Percentiles rank a stretch among this genome's conserved stretches.
phyloP scores from a whole-genome alignment of 1,140 invertebrate genomes.

The Drosophila orena region DNA sequence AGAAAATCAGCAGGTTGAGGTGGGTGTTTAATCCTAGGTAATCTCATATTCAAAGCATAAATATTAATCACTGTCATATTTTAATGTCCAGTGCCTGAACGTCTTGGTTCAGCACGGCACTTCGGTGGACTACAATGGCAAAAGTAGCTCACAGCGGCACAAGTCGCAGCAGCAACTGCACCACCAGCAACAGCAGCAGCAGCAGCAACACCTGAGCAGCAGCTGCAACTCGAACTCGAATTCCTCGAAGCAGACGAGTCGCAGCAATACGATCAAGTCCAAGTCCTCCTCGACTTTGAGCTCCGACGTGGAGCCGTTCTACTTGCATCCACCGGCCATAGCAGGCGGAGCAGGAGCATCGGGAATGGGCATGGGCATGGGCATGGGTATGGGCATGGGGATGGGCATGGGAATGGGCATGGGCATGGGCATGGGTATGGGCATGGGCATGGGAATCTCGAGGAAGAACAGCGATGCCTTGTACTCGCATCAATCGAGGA shows the following conservation, averaged over 20 bases:
- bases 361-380: slow-evolving; percentile 1
- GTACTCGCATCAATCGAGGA: slow-evolving; percentile 76
- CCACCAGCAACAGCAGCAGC: slow-evolving; percentile 41
- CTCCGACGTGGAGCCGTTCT: slow-evolving; percentile 88
- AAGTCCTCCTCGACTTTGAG: slow-evolving; percentile 82
- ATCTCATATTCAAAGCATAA: not conserved
- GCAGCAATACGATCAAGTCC: slow-evolving; percentile 82
- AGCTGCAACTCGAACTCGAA: slow-evolving; percentile 84
- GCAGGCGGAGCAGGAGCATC: slow-evolving; percentile 40
- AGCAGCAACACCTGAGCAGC: slow-evolving; percentile 66
- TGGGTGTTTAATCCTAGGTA: slow-evolving; percentile 81
- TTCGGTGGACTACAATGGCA: slow-evolving; percentile 86
- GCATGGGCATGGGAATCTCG: slow-evolving; percentile 49
- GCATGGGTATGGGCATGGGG: slow-evolving; percentile 11
- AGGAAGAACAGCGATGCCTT: slow-evolving; percentile 74
- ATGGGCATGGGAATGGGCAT: slow-evolving; percentile 10
- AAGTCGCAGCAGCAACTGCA: slow-evolving; percentile 64
- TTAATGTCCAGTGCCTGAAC: slow-evolving; percentile 88
- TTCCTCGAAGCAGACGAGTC: slow-evolving; percentile 81
- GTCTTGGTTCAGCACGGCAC: slow-evolving; percentile 91
- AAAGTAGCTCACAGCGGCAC: slow-evolving; percentile 64
- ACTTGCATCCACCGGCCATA: slow-evolving; percentile 88
- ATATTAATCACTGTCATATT: not conserved
- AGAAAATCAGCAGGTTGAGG: slow-evolving; percentile 94
- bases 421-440: slow-evolving; percentile 18